Evolutionary conservation across 2,113 vertebrate genomes (phyloP).

Genomic region (Zosterops japonicus): DNA sequence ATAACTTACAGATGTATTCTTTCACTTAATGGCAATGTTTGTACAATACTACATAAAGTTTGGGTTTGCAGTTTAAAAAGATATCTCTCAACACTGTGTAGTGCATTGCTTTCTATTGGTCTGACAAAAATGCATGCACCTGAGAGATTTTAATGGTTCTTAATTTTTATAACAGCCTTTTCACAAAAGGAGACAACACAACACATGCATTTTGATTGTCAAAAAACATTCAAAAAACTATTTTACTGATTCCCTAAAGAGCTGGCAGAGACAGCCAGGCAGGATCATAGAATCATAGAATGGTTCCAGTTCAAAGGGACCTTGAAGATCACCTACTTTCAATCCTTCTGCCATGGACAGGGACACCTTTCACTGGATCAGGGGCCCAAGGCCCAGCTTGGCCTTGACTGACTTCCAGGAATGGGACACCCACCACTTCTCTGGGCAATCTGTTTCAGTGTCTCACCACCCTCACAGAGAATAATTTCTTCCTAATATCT

Average conservation of each 20-base stretch:
- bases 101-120: not conserved
- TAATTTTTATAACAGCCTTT: not conserved
- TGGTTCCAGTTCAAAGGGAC: not conserved
- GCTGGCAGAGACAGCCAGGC: fast-evolving
- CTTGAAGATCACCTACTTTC: not conserved
- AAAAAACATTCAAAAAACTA: not conserved
- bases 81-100: not conserved
- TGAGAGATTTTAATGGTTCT: not conserved
- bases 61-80: not conserved
- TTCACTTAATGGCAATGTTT: not conserved
- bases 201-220: not conserved
- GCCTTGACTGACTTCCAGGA: not conserved
- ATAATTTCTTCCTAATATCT: not conserved
- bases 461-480: not conserved
- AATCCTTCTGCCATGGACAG: not conserved
- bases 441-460: not conserved
- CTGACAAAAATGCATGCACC: not conserved
- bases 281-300: not conserved
- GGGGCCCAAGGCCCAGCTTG: not conserved
- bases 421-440: not conserved
- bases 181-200: not conserved
- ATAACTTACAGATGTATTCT: not conserved
- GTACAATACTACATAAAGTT: not conserved
- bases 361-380: not conserved
- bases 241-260: not conserved